A percentile compares a stretch with the other conserved stretches of the same genome.
These are phyloP conservation scores for Cacoxenus indagator DNA, from an alignment of 2,888 invertebrate genomes.

Conservation along the genomic window DNA sequence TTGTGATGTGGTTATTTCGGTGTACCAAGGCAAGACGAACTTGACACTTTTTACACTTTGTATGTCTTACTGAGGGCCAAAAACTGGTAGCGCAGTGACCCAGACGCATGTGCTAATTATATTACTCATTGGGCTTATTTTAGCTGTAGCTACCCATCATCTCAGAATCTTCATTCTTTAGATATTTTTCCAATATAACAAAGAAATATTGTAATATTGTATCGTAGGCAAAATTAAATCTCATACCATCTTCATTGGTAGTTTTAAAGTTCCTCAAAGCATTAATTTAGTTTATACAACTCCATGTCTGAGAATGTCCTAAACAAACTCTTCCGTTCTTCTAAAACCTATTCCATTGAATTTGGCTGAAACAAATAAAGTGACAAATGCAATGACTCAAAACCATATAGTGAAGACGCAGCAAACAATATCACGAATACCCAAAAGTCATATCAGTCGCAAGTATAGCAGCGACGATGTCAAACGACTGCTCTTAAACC, in stretches of 20 bases:
- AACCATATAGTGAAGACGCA: neutral
- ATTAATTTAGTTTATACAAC: too few species aligned
- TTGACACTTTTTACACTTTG: conserved; percentile 13
- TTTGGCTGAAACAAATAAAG: conserved; percentile 13
- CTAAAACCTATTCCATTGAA: conserved; percentile 8
- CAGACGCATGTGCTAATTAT: neutral
- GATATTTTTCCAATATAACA: too few species aligned
- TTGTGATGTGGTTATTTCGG: conserved; percentile 15
- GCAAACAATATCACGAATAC: neutral
- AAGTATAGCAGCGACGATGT: neutral
- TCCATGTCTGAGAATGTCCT: neutral
- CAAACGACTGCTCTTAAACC: conserved; percentile 3
- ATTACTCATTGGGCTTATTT: neutral
- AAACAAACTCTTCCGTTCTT: neutral
- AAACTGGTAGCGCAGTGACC: too few species aligned
- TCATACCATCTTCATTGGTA: neutral
- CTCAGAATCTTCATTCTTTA: neutral
- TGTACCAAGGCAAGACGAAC: conserved; percentile 19
- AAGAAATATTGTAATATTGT: too few species aligned
- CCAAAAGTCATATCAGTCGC: conserved; percentile 13
- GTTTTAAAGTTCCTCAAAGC: neutral
- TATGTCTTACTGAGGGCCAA: too few species aligned
- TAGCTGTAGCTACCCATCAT: too few species aligned
- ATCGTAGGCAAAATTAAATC: neutral
- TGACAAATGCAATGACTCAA: conserved; percentile 4